A percentile compares a stretch with the other conserved stretches of the same genome.
Conservation (phyloP, 2,888 invertebrate species). For the Diloba caeruleocephala region DNA sequence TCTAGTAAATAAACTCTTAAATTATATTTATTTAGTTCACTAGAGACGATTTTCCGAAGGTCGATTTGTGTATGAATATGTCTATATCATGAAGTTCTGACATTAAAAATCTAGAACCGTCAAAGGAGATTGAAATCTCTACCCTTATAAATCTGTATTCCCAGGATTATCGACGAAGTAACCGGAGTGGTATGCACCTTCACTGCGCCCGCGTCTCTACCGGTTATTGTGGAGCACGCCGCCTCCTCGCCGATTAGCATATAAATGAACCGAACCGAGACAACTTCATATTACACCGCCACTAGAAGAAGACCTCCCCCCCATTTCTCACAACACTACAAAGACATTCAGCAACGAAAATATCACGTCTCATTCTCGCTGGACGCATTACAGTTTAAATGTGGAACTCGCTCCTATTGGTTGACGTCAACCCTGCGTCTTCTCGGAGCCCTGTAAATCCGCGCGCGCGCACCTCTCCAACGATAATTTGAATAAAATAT, state of each 20-base stretch:
- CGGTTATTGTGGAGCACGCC: conserved; percentile 75
- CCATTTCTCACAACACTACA: conserved; percentile 41
- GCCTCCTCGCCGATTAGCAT: conserved; percentile 84
- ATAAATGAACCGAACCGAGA: conserved; percentile 85
- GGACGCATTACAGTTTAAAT: conserved; percentile 71
- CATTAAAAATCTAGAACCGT: conserved; percentile 9
- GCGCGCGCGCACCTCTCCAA: conserved; percentile 58
- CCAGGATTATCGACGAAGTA: conserved; percentile 54
- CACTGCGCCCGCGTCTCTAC: conserved; percentile 64
- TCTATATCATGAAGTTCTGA: no score
- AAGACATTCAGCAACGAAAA: conserved; percentile 50
- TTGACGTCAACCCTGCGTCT: conserved; percentile 56
- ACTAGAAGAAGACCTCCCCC: conserved; percentile 61
- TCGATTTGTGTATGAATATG: no score
- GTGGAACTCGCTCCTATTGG: conserved; percentile 73
- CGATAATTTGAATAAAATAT: conserved; percentile 75
- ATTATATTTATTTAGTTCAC: no score
- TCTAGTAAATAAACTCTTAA: no score
- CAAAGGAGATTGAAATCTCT: conserved; percentile 35
- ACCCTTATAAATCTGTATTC: conserved; percentile 42
- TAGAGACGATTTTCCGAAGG: no score
- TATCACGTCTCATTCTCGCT: conserved; percentile 60
- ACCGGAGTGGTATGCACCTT: conserved; percentile 56
- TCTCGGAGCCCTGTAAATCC: conserved; percentile 58
- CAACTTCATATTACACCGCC: conserved; percentile 82